Conservation (phyloP, 1,140 invertebrate species). For the Plectus sambesii region DNA sequence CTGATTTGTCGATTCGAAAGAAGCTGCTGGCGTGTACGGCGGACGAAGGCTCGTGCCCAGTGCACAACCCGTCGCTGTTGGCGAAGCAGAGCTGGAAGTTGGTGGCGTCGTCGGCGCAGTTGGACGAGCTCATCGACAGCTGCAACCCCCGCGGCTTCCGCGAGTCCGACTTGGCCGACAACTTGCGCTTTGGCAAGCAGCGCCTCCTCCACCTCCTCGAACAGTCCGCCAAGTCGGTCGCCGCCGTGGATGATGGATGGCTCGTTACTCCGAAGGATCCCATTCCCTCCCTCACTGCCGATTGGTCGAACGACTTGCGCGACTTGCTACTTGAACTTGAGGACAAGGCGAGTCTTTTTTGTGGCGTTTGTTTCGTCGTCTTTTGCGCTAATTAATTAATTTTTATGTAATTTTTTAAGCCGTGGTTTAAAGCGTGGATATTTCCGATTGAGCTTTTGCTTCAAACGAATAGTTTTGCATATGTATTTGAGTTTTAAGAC, state of each 20-base stretch:
- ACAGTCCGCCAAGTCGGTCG: neutral
- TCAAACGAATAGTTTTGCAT: too few species aligned
- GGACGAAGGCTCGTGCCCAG: conserved; percentile 9
- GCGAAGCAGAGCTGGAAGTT: conserved; percentile 3
- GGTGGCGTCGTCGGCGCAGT: neutral
- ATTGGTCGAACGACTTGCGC: conserved; percentile 18
- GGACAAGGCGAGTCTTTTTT: conserved; percentile 17
- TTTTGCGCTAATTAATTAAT: neutral
- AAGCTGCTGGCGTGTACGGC: conserved; percentile 15
- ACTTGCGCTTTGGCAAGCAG: conserved; percentile 6
- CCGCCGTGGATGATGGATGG: neutral
- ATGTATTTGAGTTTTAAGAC: too few species aligned
- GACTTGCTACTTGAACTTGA: conserved; percentile 21
- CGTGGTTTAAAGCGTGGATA: too few species aligned
- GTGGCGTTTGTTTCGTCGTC: neutral
- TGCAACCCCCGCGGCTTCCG: conserved; percentile 18
- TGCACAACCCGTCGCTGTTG: conserved; percentile 8
- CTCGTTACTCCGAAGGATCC: too few species aligned
- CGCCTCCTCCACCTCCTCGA: neutral
- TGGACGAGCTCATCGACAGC: conserved; percentile 2
- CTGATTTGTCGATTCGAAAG: conserved; percentile 1
- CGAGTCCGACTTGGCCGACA: conserved; percentile 17
- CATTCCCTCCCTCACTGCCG: conserved; percentile 6
- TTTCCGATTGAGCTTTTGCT: too few species aligned
- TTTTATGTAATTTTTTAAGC: neutral